A percentile compares a stretch with the other conserved stretches of the same genome.
phyloP scores from a whole-genome alignment of 2,888 invertebrate genomes.

The Cephus rjabovi region DNA sequence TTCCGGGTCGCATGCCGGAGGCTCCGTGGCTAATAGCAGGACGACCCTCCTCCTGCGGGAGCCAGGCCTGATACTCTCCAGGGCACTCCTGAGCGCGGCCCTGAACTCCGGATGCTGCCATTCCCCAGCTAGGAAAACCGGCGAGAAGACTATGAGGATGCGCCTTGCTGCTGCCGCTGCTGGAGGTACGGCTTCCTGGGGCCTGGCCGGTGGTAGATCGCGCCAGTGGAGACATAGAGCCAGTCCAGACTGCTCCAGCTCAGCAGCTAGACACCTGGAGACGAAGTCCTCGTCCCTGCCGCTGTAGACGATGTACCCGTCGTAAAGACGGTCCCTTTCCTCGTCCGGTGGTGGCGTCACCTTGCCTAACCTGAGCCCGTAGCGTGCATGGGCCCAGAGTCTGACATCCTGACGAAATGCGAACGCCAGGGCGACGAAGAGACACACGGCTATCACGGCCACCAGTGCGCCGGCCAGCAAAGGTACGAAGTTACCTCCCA shows the following conservation, averaged over 20 bases:
- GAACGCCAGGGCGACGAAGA: slow-evolving; percentile 77
- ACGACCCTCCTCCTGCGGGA: slow-evolving; percentile 59
- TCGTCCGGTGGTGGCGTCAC: slow-evolving; percentile 65
- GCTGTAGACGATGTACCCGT: slow-evolving; percentile 90
- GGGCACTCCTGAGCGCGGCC: slow-evolving; percentile 82
- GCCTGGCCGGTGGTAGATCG: slow-evolving; percentile 60
- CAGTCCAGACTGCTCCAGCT: slow-evolving; percentile 79
- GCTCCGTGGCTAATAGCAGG: slow-evolving; percentile 74
- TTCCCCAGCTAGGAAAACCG: slow-evolving; percentile 84
- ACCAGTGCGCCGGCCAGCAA: slow-evolving; percentile 79
- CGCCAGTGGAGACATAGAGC: slow-evolving; percentile 74
- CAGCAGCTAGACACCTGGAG: slow-evolving; percentile 75
- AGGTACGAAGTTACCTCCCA: slow-evolving; percentile 80
- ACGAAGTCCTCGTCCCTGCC: slow-evolving; percentile 81
- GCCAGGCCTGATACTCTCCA: slow-evolving; percentile 70
- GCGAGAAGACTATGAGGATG: slow-evolving; percentile 83
- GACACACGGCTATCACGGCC: slow-evolving; percentile 76
- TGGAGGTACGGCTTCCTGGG: slow-evolving; percentile 70
- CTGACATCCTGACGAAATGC: slow-evolving; percentile 82
- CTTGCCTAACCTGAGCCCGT: slow-evolving; percentile 76
- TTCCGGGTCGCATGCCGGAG: slow-evolving; percentile 80
- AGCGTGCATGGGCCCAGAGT: slow-evolving; percentile 83
- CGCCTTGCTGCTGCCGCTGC: slow-evolving; percentile 79
- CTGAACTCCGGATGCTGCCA: slow-evolving; percentile 87
- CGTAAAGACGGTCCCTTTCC: slow-evolving; percentile 74